Conservation (phyloP, 2,888 invertebrate genomes). For the Acanthoscelides obtectus region DNA sequence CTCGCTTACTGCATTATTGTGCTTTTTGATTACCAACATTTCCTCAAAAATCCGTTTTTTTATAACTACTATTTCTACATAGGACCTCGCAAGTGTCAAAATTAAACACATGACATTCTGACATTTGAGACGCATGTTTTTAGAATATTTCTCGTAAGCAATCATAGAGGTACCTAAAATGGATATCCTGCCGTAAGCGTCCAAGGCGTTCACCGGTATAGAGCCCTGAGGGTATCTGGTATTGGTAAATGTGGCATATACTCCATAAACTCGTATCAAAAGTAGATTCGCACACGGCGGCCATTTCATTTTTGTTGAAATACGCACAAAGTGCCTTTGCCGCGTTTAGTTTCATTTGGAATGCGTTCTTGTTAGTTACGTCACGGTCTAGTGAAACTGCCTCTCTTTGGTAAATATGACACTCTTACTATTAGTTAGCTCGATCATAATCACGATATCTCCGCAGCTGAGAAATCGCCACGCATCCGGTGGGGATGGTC, state of each 20-base stretch:
- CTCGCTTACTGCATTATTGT: too few species aligned
- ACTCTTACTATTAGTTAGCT: not conserved
- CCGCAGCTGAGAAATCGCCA: not conserved
- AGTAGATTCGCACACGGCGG: not conserved
- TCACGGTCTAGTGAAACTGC: not conserved
- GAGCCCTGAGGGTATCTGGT: not conserved
- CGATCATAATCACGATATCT: not conserved
- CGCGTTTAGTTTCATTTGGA: not conserved
- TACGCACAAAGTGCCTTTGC: not conserved
- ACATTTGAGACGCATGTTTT: too few species aligned
- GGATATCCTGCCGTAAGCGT: not conserved
- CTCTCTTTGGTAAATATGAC: not conserved
- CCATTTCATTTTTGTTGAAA: not conserved
- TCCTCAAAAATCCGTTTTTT: too few species aligned
- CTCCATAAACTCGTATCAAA: not conserved
- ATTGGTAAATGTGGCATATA: not conserved
- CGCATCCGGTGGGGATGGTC: not conserved
- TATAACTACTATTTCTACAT: too few species aligned
- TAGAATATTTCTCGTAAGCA: too few species aligned
- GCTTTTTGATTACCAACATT: too few species aligned
- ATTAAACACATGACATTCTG: too few species aligned
- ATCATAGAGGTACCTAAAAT: too few species aligned
- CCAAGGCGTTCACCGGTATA: not conserved
- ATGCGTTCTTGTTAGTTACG: not conserved
- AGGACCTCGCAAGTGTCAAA: too few species aligned